These are phyloP conservation scores for Delphinus delphis DNA, from an alignment of 2,113 vertebrate species.

Conservation along the genomic window DNA sequence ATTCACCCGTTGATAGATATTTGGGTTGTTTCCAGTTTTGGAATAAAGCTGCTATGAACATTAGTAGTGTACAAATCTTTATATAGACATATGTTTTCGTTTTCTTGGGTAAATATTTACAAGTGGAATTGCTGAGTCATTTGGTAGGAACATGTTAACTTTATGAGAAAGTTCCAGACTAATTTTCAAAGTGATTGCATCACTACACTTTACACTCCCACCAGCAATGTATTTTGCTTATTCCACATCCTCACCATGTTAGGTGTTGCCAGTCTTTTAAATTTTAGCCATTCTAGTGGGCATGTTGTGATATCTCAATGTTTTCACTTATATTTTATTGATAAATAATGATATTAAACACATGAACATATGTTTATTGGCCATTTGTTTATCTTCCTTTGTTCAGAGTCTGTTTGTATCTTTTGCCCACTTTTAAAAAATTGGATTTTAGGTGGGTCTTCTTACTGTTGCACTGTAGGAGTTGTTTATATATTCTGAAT, in stretches of 20 bases:
- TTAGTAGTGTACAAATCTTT: slow-evolving; percentile 31
- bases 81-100: slow-evolving; percentile 27
- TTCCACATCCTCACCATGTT: neutral
- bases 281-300: slow-evolving; percentile 5
- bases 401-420: neutral
- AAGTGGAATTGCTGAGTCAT: slow-evolving; percentile 38
- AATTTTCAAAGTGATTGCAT: slow-evolving; percentile 36
- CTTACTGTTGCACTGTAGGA: neutral
- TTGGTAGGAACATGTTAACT: slow-evolving; percentile 5
- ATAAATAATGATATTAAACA: slow-evolving; percentile 8
- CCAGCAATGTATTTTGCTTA: neutral
- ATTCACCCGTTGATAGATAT: neutral
- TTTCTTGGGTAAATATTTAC: slow-evolving; percentile 31
- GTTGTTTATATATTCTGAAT: neutral
- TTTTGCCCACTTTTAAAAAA: slow-evolving; percentile 4
- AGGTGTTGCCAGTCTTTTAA: neutral
- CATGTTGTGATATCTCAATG: neutral
- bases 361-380: neutral
- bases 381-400: neutral
- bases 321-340: slow-evolving; percentile 35
- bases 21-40: slow-evolving; percentile 14
- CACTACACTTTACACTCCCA: neutral
- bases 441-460: neutral
- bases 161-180: slow-evolving; percentile 45
- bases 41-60: slow-evolving; percentile 38